These are phyloP conservation scores for Euplagia quadripunctaria DNA, from an alignment of 2,888 invertebrate species.

Conservation along the genomic window DNA sequence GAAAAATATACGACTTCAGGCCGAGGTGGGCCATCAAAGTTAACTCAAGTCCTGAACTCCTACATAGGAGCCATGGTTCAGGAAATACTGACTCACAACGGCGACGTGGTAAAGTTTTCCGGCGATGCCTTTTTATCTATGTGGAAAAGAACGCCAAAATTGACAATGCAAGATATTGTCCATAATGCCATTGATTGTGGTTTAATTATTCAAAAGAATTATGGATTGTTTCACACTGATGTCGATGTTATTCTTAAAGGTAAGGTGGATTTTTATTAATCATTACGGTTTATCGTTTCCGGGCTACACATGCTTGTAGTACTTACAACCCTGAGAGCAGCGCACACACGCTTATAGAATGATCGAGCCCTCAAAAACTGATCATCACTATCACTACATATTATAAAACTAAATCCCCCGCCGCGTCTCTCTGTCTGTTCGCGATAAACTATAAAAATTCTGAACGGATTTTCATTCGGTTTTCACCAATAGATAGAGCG, in stretches of 20 bases:
- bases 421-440: too few relatives aligned
- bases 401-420: too few relatives aligned
- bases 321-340: too few relatives aligned
- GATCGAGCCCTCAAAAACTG: background rate
- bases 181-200: constrained; percentile 90
- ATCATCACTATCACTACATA: too few relatives aligned
- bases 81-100: constrained; percentile 89
- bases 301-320: too few relatives aligned
- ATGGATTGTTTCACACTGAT: constrained; percentile 88
- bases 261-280: constrained; percentile 48
- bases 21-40: constrained; percentile 90
- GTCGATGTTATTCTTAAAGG: constrained; percentile 88
- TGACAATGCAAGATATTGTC: constrained; percentile 88
- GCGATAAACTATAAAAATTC: too few relatives aligned
- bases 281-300: too few relatives aligned
- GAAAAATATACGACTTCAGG: constrained; percentile 89
- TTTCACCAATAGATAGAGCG: too few relatives aligned
- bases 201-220: constrained; percentile 89
- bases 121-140: constrained; percentile 90
- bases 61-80: constrained; percentile 92
- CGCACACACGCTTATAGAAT: background rate
- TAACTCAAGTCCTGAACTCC: constrained; percentile 90
- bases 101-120: constrained; percentile 90
- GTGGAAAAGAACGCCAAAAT: constrained; percentile 87
- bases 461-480: too few relatives aligned